Evolutionary conservation across 2,113 vertebrate species (phyloP).

Genomic region (Pterocles gutturalis): DNA sequence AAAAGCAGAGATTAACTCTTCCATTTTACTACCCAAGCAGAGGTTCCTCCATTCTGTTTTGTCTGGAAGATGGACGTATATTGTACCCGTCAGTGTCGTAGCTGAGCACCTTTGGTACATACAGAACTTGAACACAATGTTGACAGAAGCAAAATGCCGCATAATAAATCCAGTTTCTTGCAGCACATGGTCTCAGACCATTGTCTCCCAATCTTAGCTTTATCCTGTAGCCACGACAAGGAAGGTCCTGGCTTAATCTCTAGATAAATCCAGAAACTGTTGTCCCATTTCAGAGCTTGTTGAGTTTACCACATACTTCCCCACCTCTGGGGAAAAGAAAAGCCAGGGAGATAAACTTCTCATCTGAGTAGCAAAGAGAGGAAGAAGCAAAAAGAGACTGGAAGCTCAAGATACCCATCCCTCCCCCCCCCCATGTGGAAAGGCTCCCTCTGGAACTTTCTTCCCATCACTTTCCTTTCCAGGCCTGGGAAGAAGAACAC

Average conservation of each 20-base stretch:
- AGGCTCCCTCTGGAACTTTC: not conserved
- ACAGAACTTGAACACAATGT: not conserved
- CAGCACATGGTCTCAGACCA: accelerated
- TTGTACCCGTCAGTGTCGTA: accelerated
- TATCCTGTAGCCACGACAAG: not conserved
- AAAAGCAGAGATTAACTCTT: not conserved
- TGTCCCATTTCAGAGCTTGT: not conserved
- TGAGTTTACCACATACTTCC: not conserved
- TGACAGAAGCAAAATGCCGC: not conserved
- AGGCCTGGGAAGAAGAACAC: not conserved
- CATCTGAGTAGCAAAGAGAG: not conserved
- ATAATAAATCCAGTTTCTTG: not conserved
- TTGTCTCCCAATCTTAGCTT: not conserved
- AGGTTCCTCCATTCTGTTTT: not conserved
- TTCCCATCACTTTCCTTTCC: not conserved
- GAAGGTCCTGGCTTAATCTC: not conserved
- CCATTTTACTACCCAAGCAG: not conserved
- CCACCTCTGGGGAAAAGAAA: not conserved
- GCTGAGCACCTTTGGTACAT: not conserved
- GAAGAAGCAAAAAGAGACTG: not conserved
- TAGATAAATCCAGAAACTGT: not conserved
- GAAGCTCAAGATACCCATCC: not conserved
- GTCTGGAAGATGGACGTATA: not conserved
- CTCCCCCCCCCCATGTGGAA: not conserved
- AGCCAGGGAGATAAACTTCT: not conserved